phyloP scores from a whole-genome alignment of 2,888 invertebrate species.

The Arenicola marina region DNA sequence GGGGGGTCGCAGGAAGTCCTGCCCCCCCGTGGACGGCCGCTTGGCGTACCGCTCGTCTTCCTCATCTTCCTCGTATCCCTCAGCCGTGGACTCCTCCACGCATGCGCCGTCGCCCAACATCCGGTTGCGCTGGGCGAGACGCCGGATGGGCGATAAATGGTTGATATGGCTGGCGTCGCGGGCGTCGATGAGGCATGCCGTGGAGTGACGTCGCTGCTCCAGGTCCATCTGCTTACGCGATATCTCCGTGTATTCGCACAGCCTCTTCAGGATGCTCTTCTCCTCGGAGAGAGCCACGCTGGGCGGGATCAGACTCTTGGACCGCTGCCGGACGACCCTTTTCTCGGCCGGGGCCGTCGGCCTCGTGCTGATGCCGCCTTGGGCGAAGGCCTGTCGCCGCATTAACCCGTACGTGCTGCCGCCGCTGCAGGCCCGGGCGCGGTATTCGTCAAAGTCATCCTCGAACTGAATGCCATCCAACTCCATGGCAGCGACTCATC shows the following conservation, averaged over 20 bases:
- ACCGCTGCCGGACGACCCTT: conserved; percentile 23
- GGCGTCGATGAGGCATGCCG: neutral
- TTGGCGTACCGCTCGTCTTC: neutral
- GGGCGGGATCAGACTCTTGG: conserved; percentile 26
- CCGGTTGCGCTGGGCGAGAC: neutral
- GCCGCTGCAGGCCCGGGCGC: conserved; percentile 30
- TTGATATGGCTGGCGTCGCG: neutral
- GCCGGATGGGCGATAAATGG: conserved; percentile 3
- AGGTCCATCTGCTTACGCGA: conserved; percentile 8
- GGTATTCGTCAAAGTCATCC: conserved; percentile 26
- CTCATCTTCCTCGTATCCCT: neutral
- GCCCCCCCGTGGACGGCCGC: neutral
- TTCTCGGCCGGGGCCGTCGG: conserved; percentile 4
- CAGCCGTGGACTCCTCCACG: neutral
- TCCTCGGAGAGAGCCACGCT: conserved; percentile 22
- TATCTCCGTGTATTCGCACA: conserved; percentile 29
- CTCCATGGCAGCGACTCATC: no score
- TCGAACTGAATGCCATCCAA: neutral
- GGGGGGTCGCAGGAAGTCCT: neutral
- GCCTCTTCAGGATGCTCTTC: conserved; percentile 25
- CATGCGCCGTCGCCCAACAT: neutral
- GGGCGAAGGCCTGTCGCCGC: conserved; percentile 20
- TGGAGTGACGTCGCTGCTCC: conserved; percentile 17
- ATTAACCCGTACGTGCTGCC: conserved; percentile 31
- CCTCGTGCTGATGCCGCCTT: conserved; percentile 3